Conservation (phyloP, 1,140 invertebrate species). For the Apis cerana region DNA sequence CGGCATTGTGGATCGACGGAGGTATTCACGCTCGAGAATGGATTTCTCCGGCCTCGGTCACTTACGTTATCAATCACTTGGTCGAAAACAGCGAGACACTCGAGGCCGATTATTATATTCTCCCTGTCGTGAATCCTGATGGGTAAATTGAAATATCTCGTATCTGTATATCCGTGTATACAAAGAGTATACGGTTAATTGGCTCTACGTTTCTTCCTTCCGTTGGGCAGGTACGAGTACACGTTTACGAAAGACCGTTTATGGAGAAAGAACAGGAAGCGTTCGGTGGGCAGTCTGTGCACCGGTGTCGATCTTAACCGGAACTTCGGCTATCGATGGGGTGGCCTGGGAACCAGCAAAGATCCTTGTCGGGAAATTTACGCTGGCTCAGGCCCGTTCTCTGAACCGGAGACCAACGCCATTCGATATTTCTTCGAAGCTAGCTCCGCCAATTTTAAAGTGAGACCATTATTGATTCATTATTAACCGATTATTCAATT, state of each 20-base stretch:
- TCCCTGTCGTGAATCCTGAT: slow-evolving; percentile 85
- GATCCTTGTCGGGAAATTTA: slow-evolving; percentile 91
- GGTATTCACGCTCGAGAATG: slow-evolving; percentile 89
- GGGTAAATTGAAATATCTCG: slow-evolving; percentile 80
- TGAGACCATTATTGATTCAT: slow-evolving; percentile 25
- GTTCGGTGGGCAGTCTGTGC: slow-evolving; percentile 83
- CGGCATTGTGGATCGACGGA: slow-evolving; percentile 84
- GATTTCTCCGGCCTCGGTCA: slow-evolving; percentile 88
- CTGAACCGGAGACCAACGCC: slow-evolving; percentile 90
- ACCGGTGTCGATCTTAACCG: slow-evolving; percentile 87
- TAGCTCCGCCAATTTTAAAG: slow-evolving; percentile 78
- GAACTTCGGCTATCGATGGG: slow-evolving; percentile 87
- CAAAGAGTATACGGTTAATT: neutral
- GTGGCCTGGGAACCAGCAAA: slow-evolving; percentile 87
- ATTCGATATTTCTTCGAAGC: slow-evolving; percentile 82
- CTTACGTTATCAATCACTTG: slow-evolving; percentile 87
- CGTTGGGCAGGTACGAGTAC: slow-evolving; percentile 85
- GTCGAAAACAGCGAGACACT: slow-evolving; percentile 86
- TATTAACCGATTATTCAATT: neutral
- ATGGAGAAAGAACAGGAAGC: slow-evolving; percentile 87
- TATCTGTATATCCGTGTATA: neutral
- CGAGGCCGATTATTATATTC: slow-evolving; percentile 84
- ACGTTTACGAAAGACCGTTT: slow-evolving; percentile 85
- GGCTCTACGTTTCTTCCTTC: neutral
- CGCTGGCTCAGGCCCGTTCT: slow-evolving; percentile 89